phyloP scores from a whole-genome alignment of 2,113 vertebrate species.

The Heterocephalus glaber region DNA sequence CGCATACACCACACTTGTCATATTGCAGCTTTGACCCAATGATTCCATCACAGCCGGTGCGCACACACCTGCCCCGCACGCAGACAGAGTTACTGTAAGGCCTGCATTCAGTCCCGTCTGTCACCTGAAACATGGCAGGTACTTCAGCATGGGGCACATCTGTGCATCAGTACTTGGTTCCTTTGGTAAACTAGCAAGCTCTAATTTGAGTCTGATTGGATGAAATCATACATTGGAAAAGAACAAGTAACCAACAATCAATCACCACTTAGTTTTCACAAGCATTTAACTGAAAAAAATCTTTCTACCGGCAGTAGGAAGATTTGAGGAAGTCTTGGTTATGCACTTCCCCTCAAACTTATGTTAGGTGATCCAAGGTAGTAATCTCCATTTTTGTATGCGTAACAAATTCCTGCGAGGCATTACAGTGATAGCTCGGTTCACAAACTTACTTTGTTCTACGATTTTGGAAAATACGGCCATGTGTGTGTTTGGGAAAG shows the following conservation, averaged over 20 bases:
- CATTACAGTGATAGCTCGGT: not conserved
- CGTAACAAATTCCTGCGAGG: accelerated
- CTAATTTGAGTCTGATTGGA: not conserved
- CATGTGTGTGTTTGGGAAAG: not conserved
- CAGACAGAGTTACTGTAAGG: conserved; percentile 96
- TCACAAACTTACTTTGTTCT: not conserved
- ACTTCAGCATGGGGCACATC: not conserved
- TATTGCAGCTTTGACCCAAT: conserved; percentile 98
- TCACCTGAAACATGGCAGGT: conserved; percentile 86
- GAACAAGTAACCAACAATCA: not conserved
- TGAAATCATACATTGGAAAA: not conserved
- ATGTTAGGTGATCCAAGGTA: not conserved
- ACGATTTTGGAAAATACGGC: not conserved
- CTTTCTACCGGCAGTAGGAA: not conserved
- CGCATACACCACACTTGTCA: conserved; percentile 96
- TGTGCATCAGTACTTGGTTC: not conserved
- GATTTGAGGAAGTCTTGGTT: not conserved
- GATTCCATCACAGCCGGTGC: conserved; percentile 96
- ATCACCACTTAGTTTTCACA: not conserved
- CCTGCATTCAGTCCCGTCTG: conserved; percentile 95
- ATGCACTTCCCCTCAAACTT: not conserved
- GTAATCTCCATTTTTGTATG: not conserved
- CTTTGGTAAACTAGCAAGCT: not conserved
- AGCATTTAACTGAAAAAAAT: not conserved
- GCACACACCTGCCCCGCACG: conserved; percentile 94